Evolutionary conservation across 2,797 vertebrate species (phyloP).

Genomic region (Lateolabrax maculatus): DNA sequence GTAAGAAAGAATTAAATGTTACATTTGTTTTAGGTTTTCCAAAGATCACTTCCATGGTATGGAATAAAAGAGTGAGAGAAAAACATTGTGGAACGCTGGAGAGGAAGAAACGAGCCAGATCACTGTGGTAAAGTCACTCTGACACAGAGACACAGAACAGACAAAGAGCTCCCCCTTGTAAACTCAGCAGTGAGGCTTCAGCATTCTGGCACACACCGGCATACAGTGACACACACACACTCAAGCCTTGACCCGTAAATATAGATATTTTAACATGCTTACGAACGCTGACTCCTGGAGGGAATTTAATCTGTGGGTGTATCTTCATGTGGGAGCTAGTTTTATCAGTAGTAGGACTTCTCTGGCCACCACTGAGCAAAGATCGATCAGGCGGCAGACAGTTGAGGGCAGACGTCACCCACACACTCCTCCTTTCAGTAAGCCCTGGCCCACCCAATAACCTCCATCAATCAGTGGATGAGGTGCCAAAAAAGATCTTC

Average conservation of each 20-base stretch:
- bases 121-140: slow-evolving; percentile 80
- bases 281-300: slow-evolving; percentile 29
- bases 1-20: slow-evolving; percentile 2
- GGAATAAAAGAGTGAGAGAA: slow-evolving; percentile 40
- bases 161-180: slow-evolving; percentile 74
- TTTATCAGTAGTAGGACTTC: slow-evolving; percentile 63
- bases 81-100: slow-evolving; percentile 56
- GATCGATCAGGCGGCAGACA: slow-evolving; percentile 72
- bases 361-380: slow-evolving; percentile 48
- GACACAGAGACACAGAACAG: slow-evolving; percentile 83
- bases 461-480: slow-evolving; percentile 79
- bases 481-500: slow-evolving; percentile 73
- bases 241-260: slow-evolving; percentile 24
- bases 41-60: slow-evolving; percentile 20
- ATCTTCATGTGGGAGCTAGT: slow-evolving; percentile 42
- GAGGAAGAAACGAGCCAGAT: slow-evolving; percentile 77
- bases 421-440: slow-evolving; percentile 68
- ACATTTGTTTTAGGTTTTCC: slow-evolving; percentile 10
- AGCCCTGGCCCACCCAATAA: slow-evolving; percentile 75
- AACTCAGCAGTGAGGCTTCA: slow-evolving; percentile 69
- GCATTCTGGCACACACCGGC: slow-evolving; percentile 42
- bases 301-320: slow-evolving; percentile 57
- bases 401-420: slow-evolving; percentile 64
- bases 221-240: slow-evolving; percentile 41
- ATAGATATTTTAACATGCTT: slow-evolving; percentile 28